These are phyloP conservation scores for Epinephelus moara DNA, from an alignment of 2,113 vertebrate genomes.

Conservation along the genomic window DNA sequence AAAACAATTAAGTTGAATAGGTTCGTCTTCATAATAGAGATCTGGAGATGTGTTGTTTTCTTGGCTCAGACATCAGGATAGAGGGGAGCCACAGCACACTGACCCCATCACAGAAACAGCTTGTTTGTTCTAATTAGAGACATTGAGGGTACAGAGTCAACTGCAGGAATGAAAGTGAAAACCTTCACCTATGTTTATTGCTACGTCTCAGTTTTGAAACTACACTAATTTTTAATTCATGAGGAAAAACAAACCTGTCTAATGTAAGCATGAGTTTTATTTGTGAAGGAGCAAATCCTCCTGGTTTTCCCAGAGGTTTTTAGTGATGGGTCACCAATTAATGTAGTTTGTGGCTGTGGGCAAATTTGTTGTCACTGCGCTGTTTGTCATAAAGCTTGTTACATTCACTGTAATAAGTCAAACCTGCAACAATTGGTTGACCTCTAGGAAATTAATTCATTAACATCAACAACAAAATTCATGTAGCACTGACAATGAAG, in stretches of 20 bases:
- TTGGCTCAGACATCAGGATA: conserved; percentile 18
- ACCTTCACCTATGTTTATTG: neutral
- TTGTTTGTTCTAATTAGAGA: conserved; percentile 61
- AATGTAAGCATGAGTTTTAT: conserved; percentile 7
- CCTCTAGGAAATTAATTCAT: conserved; percentile 36
- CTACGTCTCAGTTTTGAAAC: conserved; percentile 5
- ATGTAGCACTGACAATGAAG: neutral
- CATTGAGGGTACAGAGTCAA: conserved; percentile 22
- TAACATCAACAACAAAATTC: conserved; percentile 8
- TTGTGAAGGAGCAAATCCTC: conserved; percentile 7
- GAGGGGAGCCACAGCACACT: conserved; percentile 12
- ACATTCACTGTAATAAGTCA: conserved; percentile 21
- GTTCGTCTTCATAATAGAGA: neutral
- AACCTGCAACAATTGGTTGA: conserved; percentile 28
- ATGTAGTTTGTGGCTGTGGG: conserved; percentile 29
- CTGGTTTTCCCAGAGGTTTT: conserved; percentile 32
- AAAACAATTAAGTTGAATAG: conserved; percentile 30
- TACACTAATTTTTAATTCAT: neutral
- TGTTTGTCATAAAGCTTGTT: conserved; percentile 26
- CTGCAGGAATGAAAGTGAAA: conserved; percentile 5
- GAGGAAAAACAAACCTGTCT: conserved; percentile 9
- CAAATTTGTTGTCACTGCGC: conserved; percentile 9
- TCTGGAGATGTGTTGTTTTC: conserved; percentile 33
- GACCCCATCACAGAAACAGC: conserved; percentile 45
- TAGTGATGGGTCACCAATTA: conserved; percentile 41